phyloP scores from a whole-genome alignment of 2,113 vertebrate species.

The Mirounga angustirostris region DNA sequence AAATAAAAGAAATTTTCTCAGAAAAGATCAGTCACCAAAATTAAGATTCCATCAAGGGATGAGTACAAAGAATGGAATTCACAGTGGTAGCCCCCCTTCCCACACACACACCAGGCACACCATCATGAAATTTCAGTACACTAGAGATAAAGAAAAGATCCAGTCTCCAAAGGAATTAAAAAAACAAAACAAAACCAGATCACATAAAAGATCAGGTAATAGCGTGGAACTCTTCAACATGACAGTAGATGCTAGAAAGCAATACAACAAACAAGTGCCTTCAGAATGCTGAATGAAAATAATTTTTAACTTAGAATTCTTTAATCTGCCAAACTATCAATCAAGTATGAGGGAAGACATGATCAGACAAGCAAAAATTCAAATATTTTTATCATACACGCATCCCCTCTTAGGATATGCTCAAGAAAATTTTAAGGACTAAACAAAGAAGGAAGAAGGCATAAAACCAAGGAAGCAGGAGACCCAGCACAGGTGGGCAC shows the following conservation, averaged over 20 bases:
- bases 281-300: constrained; percentile 1
- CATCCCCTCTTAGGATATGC: background rate
- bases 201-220: background rate
- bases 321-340: constrained; percentile 23
- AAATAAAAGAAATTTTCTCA: background rate
- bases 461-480: background rate
- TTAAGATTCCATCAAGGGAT: background rate
- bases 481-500: background rate
- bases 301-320: background rate
- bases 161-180: background rate
- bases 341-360: background rate
- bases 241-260: background rate
- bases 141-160: background rate
- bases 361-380: constrained; percentile 1
- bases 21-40: background rate
- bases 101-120: background rate
- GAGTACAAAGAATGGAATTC: background rate
- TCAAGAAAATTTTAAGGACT: background rate
- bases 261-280: background rate
- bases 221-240: background rate
- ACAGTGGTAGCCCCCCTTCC: no score
- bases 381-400: background rate
- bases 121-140: background rate
- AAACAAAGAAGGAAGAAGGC: background rate
- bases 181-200: background rate